phyloP scores from a whole-genome alignment of 2,797 vertebrate genomes.

The Tolypeutes matacus region DNA sequence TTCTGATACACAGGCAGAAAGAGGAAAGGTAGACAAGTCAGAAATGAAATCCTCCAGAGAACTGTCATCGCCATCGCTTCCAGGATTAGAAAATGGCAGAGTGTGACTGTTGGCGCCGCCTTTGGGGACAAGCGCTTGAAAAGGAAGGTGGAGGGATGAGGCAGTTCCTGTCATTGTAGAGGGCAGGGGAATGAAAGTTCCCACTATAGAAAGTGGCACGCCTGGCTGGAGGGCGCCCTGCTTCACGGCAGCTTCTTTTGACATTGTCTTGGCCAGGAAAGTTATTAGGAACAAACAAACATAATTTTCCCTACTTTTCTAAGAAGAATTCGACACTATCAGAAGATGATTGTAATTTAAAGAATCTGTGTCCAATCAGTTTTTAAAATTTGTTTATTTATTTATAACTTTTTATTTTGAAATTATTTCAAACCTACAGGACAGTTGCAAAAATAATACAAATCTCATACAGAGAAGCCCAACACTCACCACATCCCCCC shows the following conservation, averaged over 20 bases:
- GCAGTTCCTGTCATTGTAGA: not conserved
- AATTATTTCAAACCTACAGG: no score
- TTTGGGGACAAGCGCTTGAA: not conserved
- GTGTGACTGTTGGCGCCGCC: not conserved
- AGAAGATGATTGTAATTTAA: not conserved
- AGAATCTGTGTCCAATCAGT: not conserved
- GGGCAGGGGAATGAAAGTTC: not conserved
- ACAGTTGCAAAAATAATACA: no score
- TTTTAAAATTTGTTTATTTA: not conserved
- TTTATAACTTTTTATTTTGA: no score
- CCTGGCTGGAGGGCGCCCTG: not conserved
- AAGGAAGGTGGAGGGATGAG: not conserved
- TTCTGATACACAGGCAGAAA: not conserved
- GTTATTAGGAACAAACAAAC: not conserved
- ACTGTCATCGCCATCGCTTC: not conserved
- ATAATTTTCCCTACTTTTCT: slow-evolving; percentile 26
- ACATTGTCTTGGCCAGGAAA: not conserved
- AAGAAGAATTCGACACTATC: not conserved
- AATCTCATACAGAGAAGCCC: no score
- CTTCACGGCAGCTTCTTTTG: not conserved
- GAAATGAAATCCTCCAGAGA: not conserved
- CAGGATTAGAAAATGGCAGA: not conserved
- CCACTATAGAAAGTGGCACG: not conserved
- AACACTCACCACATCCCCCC: no score
- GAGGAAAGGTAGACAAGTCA: not conserved